Evolutionary conservation across 2,113 vertebrate genomes (phyloP).

Genomic region (Eubucco bourcierii): DNA sequence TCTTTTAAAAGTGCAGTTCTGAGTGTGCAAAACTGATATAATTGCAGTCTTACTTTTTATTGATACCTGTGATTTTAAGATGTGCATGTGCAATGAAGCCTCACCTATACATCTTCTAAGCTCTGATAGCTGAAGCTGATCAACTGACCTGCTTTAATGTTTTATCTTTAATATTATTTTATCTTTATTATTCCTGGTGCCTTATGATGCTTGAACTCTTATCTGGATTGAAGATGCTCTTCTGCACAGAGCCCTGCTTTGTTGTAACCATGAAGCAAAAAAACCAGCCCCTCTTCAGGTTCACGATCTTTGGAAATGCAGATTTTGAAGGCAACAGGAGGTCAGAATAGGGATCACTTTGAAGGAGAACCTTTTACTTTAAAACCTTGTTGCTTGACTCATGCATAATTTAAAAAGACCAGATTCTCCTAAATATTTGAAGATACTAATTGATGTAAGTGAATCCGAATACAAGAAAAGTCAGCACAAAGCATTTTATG

Average conservation of each 20-base stretch:
- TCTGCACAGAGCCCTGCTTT: not conserved
- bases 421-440: slow-evolving; percentile 17
- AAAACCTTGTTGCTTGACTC: not conserved
- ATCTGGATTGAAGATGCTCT: not conserved
- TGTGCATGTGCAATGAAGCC: not conserved
- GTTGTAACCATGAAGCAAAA: not conserved
- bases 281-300: not conserved
- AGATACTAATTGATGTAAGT: not conserved
- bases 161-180: not conserved
- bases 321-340: not conserved
- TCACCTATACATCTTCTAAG: not conserved
- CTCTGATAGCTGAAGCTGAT: not conserved
- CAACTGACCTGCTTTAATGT: not conserved
- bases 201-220: not conserved
- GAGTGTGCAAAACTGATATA: not conserved
- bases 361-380: not conserved
- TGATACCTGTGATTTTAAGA: not conserved
- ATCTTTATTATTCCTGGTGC: not conserved
- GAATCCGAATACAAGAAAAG: not conserved
- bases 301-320: not conserved
- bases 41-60: not conserved
- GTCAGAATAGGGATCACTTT: not conserved
- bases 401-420: not conserved
- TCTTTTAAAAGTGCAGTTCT: not conserved
- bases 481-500: not conserved